Evolutionary conservation across 2,113 vertebrate species (phyloP).

Genomic region (Chitala chitala): DNA sequence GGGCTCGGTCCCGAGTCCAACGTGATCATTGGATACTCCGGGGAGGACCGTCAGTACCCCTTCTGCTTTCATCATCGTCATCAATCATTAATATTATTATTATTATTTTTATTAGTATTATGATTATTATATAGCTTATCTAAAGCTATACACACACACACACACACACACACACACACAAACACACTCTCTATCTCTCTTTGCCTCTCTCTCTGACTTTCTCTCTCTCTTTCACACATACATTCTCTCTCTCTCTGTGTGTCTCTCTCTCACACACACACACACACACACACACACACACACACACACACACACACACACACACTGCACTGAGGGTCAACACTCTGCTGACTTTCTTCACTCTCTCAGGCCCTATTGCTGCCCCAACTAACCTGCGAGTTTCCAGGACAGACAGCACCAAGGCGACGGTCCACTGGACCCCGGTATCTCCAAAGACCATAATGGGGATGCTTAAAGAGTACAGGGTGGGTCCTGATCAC

Average conservation of each 20-base stretch:
- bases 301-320: too few species aligned
- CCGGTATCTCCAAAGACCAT: constrained; percentile 73
- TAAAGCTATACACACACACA: too few species aligned
- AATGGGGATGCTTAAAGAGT: constrained; percentile 90
- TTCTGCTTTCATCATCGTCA: neutral
- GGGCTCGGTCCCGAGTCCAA: constrained; percentile 83
- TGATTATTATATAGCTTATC: too few species aligned
- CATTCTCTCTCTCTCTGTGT: too few species aligned
- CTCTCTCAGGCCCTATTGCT: constrained; percentile 73
- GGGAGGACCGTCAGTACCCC: constrained; percentile 94
- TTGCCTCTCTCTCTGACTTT: too few species aligned
- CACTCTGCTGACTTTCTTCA: constrained; percentile 24
- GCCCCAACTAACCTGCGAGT: constrained; percentile 83
- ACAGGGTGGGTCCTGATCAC: constrained; percentile 70
- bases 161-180: too few species aligned
- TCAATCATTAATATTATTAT: too few species aligned
- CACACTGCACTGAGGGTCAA: too few species aligned
- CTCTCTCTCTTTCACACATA: too few species aligned
- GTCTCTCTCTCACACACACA: too few species aligned
- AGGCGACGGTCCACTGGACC: constrained; percentile 80
- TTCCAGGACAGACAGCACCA: constrained; percentile 79
- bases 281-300: neutral
- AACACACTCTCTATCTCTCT: neutral
- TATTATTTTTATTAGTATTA: too few species aligned
- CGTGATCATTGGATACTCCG: constrained; percentile 82